phyloP scores from a whole-genome alignment of 2,797 vertebrate genomes.

The Lepidocolaptes lacrymiger region DNA sequence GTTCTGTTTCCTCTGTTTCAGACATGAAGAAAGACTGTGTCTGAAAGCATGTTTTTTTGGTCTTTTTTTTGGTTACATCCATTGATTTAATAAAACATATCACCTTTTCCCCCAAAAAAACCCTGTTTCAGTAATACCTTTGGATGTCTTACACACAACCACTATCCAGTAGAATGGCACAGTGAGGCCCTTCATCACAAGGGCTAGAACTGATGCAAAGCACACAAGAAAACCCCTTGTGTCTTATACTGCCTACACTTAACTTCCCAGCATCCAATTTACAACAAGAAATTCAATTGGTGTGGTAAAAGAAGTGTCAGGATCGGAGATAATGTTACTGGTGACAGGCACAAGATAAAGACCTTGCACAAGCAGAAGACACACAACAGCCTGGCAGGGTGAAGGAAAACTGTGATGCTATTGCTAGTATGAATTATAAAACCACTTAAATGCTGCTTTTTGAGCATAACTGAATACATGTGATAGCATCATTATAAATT shows the following conservation, averaged over 20 bases:
- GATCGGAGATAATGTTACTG: background rate
- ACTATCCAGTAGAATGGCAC: background rate
- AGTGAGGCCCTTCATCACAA: background rate
- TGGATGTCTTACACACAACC: background rate
- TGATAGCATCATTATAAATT: constrained; percentile 36
- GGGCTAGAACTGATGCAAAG: background rate
- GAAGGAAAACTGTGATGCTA: background rate
- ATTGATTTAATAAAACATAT: background rate
- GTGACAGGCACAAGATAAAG: background rate
- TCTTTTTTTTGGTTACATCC: background rate
- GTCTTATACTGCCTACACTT: background rate
- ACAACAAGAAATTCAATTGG: background rate
- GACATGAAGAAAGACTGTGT: background rate
- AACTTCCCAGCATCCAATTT: background rate
- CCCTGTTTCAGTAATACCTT: background rate
- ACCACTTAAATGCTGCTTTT: background rate
- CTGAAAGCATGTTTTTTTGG: background rate
- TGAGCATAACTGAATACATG: background rate
- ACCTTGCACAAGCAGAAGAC: background rate
- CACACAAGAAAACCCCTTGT: background rate
- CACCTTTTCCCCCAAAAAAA: background rate
- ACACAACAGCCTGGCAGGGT: background rate
- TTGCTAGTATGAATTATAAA: constrained; percentile 30
- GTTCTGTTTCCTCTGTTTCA: background rate
- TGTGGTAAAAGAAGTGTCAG: background rate